Percentiles rank a stretch among this genome's conserved stretches.
Evolutionary conservation across 2,888 invertebrate species (phyloP).

Genomic region (Drosophila atripex): DNA sequence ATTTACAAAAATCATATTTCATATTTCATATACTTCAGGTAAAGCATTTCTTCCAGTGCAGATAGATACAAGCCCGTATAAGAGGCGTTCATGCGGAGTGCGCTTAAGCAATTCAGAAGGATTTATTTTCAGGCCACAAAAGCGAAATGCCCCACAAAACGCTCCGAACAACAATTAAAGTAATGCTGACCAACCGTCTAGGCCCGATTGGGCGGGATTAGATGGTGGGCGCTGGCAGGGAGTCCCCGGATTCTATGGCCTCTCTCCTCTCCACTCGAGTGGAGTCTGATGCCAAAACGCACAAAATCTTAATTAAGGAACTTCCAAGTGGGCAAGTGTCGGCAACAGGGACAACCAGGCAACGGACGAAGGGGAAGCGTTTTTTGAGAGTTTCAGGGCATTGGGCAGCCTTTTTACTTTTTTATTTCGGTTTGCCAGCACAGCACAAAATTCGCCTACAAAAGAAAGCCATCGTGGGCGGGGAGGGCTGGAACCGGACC

Average conservation of each 20-base stretch:
- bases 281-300: slow-evolving; percentile 61
- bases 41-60: slow-evolving; percentile 14
- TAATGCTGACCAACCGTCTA: slow-evolving; percentile 73
- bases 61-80: slow-evolving; percentile 20
- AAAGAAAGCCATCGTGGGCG: slow-evolving; percentile 38
- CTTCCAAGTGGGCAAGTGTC: slow-evolving; percentile 72
- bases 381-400: slow-evolving; percentile 31
- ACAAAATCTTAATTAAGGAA: slow-evolving; percentile 81
- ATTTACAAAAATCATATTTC: neutral
- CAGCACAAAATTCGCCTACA: slow-evolving; percentile 69
- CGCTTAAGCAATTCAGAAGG: slow-evolving; percentile 76
- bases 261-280: slow-evolving; percentile 15
- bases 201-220: slow-evolving; percentile 59
- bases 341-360: slow-evolving; percentile 12
- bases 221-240: slow-evolving; percentile 5
- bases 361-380: slow-evolving; percentile 16
- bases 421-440: slow-evolving; percentile 42
- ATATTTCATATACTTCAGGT: no score
- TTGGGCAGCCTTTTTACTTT: slow-evolving; percentile 42
- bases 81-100: slow-evolving; percentile 70
- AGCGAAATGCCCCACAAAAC: slow-evolving; percentile 69
- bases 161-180: slow-evolving; percentile 76
- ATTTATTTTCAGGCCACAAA: slow-evolving; percentile 75
- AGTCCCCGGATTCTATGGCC: slow-evolving; percentile 12
- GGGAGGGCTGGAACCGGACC: slow-evolving; percentile 28